phyloP scores from a whole-genome alignment of 2,888 invertebrate species.

The Anarsia innoxiella region DNA sequence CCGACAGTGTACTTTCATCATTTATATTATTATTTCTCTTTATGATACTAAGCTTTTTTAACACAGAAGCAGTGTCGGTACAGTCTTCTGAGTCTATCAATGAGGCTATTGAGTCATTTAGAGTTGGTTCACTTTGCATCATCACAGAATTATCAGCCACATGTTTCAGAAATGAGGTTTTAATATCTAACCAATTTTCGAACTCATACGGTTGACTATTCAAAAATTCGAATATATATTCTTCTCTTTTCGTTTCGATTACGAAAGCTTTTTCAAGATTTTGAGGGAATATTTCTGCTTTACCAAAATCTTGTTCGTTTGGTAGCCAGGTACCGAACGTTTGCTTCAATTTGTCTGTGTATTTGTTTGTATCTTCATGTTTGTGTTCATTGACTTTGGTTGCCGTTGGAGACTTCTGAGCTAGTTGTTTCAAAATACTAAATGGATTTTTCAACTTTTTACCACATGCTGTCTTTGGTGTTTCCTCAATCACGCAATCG shows the following conservation, averaged over 20 bases:
- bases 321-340: slow-evolving; percentile 48
- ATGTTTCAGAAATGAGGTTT: slow-evolving; percentile 42
- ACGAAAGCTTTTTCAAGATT: slow-evolving; percentile 23
- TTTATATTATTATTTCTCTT: slow-evolving; percentile 26
- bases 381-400: slow-evolving; percentile 12
- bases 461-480: slow-evolving; percentile 19
- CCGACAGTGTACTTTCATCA: slow-evolving; percentile 28
- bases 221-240: slow-evolving; percentile 42
- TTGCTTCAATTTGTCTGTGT: slow-evolving; percentile 21
- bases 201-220: slow-evolving; percentile 31
- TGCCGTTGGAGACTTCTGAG: slow-evolving; percentile 27
- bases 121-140: slow-evolving; percentile 26
- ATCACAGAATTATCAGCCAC: slow-evolving; percentile 33
- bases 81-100: slow-evolving; percentile 45
- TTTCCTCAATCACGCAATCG: slow-evolving; percentile 39
- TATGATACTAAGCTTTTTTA: slow-evolving; percentile 52
- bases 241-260: slow-evolving; percentile 33
- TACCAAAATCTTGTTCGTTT: slow-evolving; percentile 46
- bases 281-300: slow-evolving; percentile 37
- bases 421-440: slow-evolving; percentile 44
- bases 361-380: slow-evolving; percentile 17
- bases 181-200: slow-evolving; percentile 50
- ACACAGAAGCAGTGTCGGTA: slow-evolving; percentile 36
- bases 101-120: slow-evolving; percentile 27
- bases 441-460: slow-evolving; percentile 58